phyloP scores from a whole-genome alignment of 2,888 invertebrate genomes.

The Ellobium chinense region DNA sequence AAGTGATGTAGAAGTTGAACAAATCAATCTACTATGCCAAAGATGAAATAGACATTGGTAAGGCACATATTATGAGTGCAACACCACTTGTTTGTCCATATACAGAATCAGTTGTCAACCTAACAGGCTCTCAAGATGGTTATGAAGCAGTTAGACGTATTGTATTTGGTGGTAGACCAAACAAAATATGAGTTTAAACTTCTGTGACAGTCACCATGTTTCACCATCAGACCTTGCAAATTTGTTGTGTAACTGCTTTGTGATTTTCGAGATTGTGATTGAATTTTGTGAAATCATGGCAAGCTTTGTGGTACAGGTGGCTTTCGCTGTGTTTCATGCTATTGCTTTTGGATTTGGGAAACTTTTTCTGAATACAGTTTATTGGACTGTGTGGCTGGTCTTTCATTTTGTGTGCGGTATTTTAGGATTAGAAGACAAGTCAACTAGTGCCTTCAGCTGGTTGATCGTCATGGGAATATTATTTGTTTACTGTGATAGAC shows the following conservation, averaged over 20 bases:
- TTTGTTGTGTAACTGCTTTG: slow-evolving; percentile 13
- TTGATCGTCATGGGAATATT: slow-evolving; percentile 41
- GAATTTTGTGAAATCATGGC: slow-evolving; percentile 31
- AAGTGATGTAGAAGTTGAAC: too few species aligned
- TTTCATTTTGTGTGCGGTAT: slow-evolving; percentile 49
- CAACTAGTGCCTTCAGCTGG: slow-evolving; percentile 53
- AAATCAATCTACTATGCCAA: too few species aligned
- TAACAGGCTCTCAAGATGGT: too few species aligned
- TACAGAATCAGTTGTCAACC: too few species aligned
- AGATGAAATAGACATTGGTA: too few species aligned
- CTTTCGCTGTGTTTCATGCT: slow-evolving; percentile 8
- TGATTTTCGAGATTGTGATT: slow-evolving; percentile 9
- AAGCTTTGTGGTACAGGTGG: slow-evolving; percentile 19
- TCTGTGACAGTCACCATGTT: background rate
- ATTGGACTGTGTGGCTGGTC: slow-evolving; percentile 42
- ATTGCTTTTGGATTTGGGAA: slow-evolving; percentile 37
- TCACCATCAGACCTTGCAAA: background rate
- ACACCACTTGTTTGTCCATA: too few species aligned
- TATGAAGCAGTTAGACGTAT: too few species aligned
- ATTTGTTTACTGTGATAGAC: slow-evolving; percentile 49
- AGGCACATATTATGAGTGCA: too few species aligned
- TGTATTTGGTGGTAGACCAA: background rate
- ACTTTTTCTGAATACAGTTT: slow-evolving; percentile 30
- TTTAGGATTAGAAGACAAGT: slow-evolving; percentile 50
- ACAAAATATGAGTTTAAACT: background rate